These are phyloP conservation scores for Aporophyla nigra DNA, from an alignment of 2,888 invertebrate species.

Conservation along the genomic window DNA sequence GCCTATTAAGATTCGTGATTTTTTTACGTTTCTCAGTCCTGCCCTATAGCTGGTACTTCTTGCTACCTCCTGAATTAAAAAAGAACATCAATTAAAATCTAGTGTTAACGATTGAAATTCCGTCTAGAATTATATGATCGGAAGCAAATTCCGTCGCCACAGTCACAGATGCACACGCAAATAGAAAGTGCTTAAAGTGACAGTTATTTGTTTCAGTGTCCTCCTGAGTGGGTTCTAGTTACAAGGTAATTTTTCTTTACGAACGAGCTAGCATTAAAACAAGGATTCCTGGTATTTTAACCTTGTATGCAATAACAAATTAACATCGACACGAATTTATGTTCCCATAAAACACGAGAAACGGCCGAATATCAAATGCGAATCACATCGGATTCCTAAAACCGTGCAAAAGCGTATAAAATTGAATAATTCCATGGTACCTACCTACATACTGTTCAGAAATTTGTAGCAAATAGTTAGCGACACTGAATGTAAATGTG, in stretches of 20 bases:
- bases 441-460: conserved; percentile 45
- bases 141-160: conserved; percentile 18
- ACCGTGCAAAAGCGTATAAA: conserved; percentile 63
- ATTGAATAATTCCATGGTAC: conserved; percentile 54
- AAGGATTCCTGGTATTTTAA: conserved; percentile 8
- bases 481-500: conserved; percentile 73
- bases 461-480: conserved; percentile 69
- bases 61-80: conserved; percentile 33
- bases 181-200: conserved; percentile 63
- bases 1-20: conserved; percentile 38
- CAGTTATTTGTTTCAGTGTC: conserved; percentile 55
- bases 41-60: conserved; percentile 18
- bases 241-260: neutral
- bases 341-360: conserved; percentile 54
- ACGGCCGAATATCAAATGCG: conserved; percentile 62
- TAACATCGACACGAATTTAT: conserved; percentile 49
- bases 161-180: conserved; percentile 8
- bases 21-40: conserved; percentile 38
- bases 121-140: conserved; percentile 24
- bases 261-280: conserved; percentile 4
- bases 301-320: conserved; percentile 33
- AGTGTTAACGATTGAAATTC: conserved; percentile 11
- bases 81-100: conserved; percentile 34
- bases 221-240: conserved; percentile 25
- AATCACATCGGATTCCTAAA: conserved; percentile 69